These are phyloP conservation scores for Alentia gelatinosa DNA, from an alignment of 2,888 invertebrate species.

Conservation along the genomic window DNA sequence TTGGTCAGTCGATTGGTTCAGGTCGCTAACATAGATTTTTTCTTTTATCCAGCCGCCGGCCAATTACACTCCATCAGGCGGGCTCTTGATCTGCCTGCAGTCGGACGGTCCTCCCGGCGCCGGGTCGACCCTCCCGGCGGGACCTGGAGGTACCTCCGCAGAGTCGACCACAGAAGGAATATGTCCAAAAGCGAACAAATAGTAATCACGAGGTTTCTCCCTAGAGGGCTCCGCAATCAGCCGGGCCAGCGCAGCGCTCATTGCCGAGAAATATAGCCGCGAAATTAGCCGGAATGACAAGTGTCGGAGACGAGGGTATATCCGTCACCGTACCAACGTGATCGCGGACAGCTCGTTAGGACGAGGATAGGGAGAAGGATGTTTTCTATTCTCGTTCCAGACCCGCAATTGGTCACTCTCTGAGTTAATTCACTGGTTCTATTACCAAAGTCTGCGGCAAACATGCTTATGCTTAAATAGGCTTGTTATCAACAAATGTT, in stretches of 20 bases:
- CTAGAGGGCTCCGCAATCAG: not conserved
- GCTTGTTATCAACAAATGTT: no score
- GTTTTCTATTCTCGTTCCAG: no score
- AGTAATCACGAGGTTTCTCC: not conserved
- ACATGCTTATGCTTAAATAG: no score
- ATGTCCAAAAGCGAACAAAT: not conserved
- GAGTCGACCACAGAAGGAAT: not conserved
- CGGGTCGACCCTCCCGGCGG: not conserved
- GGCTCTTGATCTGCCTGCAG: not conserved
- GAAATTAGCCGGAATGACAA: slow-evolving; percentile 6
- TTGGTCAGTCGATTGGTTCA: no score
- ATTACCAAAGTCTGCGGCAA: no score
- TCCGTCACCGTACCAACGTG: no score
- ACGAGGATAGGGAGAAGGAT: no score
- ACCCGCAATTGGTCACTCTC: no score
- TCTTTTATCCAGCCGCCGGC: not conserved
- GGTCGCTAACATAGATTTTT: no score
- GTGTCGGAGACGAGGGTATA: not conserved
- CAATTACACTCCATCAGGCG: not conserved
- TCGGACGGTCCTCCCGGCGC: not conserved
- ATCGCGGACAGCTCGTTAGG: no score
- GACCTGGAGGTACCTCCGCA: not conserved
- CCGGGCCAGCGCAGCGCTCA: not conserved
- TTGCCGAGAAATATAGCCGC: not conserved
- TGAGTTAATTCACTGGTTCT: no score